Evolutionary conservation across 1,140 invertebrate species (phyloP).

Genomic region (Drosophila mauritiana): DNA sequence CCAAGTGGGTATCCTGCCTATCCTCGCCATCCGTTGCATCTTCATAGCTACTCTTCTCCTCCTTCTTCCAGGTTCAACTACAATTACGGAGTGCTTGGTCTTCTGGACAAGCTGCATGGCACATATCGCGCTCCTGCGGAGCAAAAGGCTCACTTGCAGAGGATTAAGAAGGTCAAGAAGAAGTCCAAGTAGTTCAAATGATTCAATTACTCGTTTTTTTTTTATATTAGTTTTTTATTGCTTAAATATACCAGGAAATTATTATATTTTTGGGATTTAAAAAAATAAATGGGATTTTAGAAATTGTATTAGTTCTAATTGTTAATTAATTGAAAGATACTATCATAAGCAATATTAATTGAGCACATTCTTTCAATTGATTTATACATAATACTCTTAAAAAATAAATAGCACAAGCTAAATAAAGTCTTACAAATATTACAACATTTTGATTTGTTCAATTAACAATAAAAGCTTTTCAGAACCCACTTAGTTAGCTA

Average conservation of each 20-base stretch:
- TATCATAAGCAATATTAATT: no score
- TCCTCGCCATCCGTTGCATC: no score
- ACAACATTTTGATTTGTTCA: no score
- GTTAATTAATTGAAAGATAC: no score
- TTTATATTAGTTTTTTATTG: not conserved
- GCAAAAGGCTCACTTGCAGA: constrained; percentile 6
- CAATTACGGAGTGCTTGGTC: constrained; percentile 93
- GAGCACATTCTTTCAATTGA: no score
- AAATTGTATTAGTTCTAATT: no score
- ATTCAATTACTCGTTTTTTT: not conserved
- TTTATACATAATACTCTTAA: no score
- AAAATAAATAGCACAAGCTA: no score
- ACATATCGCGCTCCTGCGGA: constrained; percentile 85
- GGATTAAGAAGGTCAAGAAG: constrained; percentile 14
- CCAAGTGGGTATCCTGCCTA: constrained; percentile 87
- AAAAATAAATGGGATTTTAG: no score
- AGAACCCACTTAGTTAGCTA: not conserved
- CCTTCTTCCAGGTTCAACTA: constrained; percentile 89
- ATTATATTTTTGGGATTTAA: not conserved
- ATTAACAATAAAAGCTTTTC: no score
- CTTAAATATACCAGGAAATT: not conserved
- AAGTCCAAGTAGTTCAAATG: constrained; percentile 23
- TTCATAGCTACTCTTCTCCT: not conserved
- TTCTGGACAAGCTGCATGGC: constrained; percentile 93
- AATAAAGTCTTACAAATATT: no score